These are phyloP conservation scores for Ferdinandea cuprea DNA, from an alignment of 2,888 invertebrate species.

Conservation along the genomic window DNA sequence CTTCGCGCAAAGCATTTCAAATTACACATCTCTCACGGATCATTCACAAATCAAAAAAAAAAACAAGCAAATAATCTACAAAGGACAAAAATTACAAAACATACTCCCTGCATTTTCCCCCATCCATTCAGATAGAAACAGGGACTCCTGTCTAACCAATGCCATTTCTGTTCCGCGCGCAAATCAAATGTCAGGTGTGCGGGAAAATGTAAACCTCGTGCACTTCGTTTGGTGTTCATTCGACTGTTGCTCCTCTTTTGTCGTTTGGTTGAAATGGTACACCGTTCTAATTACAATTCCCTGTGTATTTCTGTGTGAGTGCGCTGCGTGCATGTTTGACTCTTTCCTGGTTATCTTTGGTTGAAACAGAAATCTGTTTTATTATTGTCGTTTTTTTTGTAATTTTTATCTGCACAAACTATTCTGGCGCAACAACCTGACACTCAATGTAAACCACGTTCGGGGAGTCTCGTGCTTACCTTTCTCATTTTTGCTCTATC, in stretches of 20 bases:
- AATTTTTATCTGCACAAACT: constrained; percentile 36
- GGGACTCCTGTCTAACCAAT: not conserved
- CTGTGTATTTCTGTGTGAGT: not conserved
- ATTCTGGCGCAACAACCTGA: constrained; percentile 56
- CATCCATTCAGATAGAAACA: not conserved
- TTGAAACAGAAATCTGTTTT: constrained; percentile 43
- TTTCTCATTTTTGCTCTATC: not conserved
- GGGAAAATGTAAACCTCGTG: constrained; percentile 34
- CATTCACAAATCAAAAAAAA: too few species aligned
- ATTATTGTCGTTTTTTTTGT: constrained; percentile 16
- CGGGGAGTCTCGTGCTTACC: constrained; percentile 11
- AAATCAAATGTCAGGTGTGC: constrained; percentile 61
- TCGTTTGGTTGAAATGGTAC: constrained; percentile 71
- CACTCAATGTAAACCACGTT: constrained; percentile 53
- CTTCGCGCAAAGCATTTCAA: too few species aligned
- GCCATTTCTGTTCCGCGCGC: constrained; percentile 7
- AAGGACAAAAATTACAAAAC: too few species aligned
- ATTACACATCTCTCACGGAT: too few species aligned
- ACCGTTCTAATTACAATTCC: constrained; percentile 66
- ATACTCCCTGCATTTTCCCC: too few species aligned
- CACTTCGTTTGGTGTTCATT: constrained; percentile 67
- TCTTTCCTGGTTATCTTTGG: constrained; percentile 41
- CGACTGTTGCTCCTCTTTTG: constrained; percentile 70
- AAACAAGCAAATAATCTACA: too few species aligned
- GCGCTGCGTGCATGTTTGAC: constrained; percentile 12